A percentile compares a stretch with the other conserved stretches of the same genome.
Conservation (phyloP, 1,140 invertebrate genomes). For the Lanistes nyassanus region DNA sequence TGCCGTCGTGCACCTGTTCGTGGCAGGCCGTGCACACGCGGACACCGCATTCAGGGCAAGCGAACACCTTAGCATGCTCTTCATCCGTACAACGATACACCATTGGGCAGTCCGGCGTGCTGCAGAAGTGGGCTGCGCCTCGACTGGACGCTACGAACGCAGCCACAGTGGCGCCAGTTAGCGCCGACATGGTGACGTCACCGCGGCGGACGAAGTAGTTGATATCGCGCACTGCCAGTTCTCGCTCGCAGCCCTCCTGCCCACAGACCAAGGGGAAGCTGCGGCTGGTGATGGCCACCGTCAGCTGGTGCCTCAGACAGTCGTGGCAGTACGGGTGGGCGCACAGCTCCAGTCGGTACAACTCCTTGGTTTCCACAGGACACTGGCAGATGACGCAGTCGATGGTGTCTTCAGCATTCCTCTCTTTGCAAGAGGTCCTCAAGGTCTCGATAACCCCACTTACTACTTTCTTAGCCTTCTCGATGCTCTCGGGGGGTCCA, state of each 20-base stretch:
- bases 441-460: too few species aligned
- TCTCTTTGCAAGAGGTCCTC: too few species aligned
- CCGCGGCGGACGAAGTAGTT: conserved; percentile 23
- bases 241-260: conserved; percentile 42
- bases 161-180: conserved; percentile 34
- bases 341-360: conserved; percentile 54
- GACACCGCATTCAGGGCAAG: conserved; percentile 41
- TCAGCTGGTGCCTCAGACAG: conserved; percentile 45
- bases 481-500: conserved; percentile 39
- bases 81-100: conserved; percentile 42
- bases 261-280: conserved; percentile 51
- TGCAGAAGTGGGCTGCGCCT: conserved; percentile 45
- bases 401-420: conserved; percentile 23
- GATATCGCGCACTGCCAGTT: conserved; percentile 46
- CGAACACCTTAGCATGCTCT: conserved; percentile 33
- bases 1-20: conserved; percentile 44
- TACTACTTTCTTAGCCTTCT: conserved; percentile 19
- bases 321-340: conserved; percentile 57
- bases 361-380: conserved; percentile 41
- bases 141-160: conserved; percentile 38
- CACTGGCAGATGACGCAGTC: conserved; percentile 55
- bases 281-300: conserved; percentile 26
- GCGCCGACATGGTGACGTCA: conserved; percentile 14
- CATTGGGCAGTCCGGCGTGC: conserved; percentile 52
- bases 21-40: conserved; percentile 52